phyloP scores from a whole-genome alignment of 2,888 invertebrate species.

The Meloe dianella region DNA sequence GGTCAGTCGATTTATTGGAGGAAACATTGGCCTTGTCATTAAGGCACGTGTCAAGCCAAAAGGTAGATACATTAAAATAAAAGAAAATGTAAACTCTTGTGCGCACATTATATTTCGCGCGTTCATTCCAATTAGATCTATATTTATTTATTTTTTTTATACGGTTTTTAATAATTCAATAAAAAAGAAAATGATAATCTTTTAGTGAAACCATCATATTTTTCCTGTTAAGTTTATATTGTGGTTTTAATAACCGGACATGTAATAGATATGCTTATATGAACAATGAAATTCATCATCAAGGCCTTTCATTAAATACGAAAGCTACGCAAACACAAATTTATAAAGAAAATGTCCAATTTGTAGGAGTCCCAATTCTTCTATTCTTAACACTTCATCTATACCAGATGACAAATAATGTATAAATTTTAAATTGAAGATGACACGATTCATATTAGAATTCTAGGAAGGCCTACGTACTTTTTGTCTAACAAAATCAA shows the following conservation, averaged over 20 bases:
- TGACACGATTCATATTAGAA: too few relatives aligned
- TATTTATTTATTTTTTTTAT: not conserved
- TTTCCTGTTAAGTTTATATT: not conserved
- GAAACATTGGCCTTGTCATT: constrained; percentile 55
- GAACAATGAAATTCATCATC: not conserved
- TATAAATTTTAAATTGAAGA: too few relatives aligned
- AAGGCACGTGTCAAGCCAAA: constrained; percentile 51
- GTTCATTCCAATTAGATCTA: not conserved
- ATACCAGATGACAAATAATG: not conserved
- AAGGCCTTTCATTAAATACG: not conserved
- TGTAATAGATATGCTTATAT: not conserved
- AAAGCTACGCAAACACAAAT: not conserved
- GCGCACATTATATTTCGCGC: not conserved
- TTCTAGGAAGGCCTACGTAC: not conserved
- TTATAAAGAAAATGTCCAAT: not conserved
- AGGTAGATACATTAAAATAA: not conserved
- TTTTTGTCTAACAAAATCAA: not conserved
- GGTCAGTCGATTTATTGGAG: constrained; percentile 55
- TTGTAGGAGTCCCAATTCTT: too few relatives aligned
- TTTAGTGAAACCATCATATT: not conserved
- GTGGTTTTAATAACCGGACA: not conserved
- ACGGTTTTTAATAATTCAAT: not conserved
- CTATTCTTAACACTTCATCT: not conserved
- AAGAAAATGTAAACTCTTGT: not conserved
- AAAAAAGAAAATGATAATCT: too few relatives aligned